Base-by-base conservation (phyloP, 1,140 invertebrate genomes). In the Sminthurides bifidus region DNA sequence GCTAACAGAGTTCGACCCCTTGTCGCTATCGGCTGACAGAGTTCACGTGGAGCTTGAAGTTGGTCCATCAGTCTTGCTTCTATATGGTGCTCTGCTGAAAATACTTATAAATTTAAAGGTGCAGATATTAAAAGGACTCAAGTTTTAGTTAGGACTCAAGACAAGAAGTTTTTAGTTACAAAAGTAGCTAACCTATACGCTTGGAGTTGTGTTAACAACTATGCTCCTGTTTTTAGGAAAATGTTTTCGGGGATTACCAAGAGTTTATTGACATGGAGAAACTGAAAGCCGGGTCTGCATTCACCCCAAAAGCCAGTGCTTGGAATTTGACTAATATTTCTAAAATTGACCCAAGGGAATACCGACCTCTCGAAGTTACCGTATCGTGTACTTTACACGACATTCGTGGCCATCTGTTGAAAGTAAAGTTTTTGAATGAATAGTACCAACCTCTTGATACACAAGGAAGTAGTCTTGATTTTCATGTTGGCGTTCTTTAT, bases 221-320 rank as follows among this genome's bases (percentile, higher is more conserved):
- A 10, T 17, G 29, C 61, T 45, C 58, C 15, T 41, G 50, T 67
- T 67, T 73, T 29, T 63, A 84, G 75, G 92, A 97, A 74, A 96
- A 96, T 68, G 89, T 96, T 56, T 91, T 97, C 71, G 93, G 93
- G 0, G 90, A 93, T 71, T 84, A 92, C 75, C 91, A 95, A 72
- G 79, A 76, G 6, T 94, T 95, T 67, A 91, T 87, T 0, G 91
- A 95, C 65, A 92, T 92, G 85, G 83, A 87, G 63, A 80, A 81
- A 59, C 71, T 68, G 3, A 68, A 70, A 35, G 61, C 60, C 19
- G 66, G 61, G 35, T 23, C 65, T 15, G 30, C 38, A 58, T 26
- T 41, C 53, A 52, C 2, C 17, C 15, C 53, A 15, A 31, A 33
- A 35, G 48, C 51, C 19, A 23, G 31, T 10, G 46, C 43, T 19